Conservation (phyloP, 2,888 invertebrate species). For the Alloplasta piceator region DNA sequence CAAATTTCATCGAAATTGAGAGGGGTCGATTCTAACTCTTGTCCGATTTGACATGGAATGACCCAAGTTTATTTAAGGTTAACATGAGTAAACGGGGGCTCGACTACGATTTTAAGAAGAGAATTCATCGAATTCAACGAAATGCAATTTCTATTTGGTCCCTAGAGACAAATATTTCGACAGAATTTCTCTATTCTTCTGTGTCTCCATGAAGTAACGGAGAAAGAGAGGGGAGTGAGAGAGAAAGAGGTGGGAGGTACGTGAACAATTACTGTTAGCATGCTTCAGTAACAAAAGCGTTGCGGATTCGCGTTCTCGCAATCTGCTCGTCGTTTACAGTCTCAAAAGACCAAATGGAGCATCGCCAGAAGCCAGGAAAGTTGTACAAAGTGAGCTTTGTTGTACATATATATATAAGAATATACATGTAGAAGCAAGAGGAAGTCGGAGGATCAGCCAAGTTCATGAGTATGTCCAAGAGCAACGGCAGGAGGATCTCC, state of each 20-base stretch:
- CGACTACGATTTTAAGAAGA: not conserved
- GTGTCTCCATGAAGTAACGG: conserved; percentile 9
- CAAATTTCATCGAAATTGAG: no score
- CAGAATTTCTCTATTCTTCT: conserved; percentile 33
- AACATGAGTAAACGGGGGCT: not conserved
- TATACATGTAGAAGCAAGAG: not conserved
- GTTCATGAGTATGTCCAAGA: conserved; percentile 39
- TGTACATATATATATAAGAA: not conserved
- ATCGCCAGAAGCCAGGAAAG: conserved; percentile 38
- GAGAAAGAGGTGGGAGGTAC: conserved; percentile 8
- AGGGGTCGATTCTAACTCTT: no score
- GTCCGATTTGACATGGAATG: no score
- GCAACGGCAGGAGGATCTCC: conserved; percentile 23
- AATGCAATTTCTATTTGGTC: conserved; percentile 51
- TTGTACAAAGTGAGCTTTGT: conserved; percentile 35
- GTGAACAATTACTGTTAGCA: conserved; percentile 63
- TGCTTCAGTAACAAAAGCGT: conserved; percentile 53
- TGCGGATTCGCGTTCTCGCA: conserved; percentile 36
- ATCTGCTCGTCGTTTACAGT: conserved; percentile 62
- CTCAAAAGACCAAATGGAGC: conserved; percentile 32
- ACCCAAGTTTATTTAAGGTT: no score
- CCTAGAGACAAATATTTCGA: conserved; percentile 59
- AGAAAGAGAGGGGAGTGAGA: conserved; percentile 15
- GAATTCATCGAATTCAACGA: conserved; percentile 20
- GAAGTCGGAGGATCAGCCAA: conserved; percentile 42